Evolutionary conservation across 2,113 vertebrate species (phyloP), one percentile per base, ranked within the genome.

Genomic region (Thymallus thymallus): DNA sequence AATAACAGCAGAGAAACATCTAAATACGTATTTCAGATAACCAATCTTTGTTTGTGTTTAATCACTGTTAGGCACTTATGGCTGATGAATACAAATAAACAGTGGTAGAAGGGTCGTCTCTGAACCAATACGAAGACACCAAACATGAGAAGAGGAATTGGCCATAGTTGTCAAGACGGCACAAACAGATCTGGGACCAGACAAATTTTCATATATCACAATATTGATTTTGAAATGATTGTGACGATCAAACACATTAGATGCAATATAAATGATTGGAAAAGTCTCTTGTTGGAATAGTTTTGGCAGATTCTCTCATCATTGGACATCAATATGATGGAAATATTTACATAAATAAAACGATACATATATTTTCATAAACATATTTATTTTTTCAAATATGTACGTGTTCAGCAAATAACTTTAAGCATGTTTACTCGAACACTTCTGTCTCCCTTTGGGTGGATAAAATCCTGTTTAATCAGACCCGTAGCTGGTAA

Each of bases 61-160:
- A 82, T 80, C 80, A 84, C 74, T 45, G 79, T 86, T 78, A 93
- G 93, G 93, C 93, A 94, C 93, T 94, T 93, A 84, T 78, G 90
- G 91, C 88, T 84, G 84, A 88, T 87, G 77, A 90, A 82, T 82
- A 83, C 35, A 41, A 41, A 41, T 41, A 10, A 41, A 12, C 35
- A 41, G 35, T 9, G 35, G 9, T 41, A 41, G 10, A 41, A 41
- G 35, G 35, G 10, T 2, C 1, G 35, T 41, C 9, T 51, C 46
- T 41, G 9, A 41, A 41, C 9, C 56, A 60, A 60, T 23, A 60
- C n/a, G 4, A 23, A 22, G 2, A 60, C 56, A 60, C 18, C 13
- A 51, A 18, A 18, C 13, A 16, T 41, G 35, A 41, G 48, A 51
- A 51, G 14, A 18, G 48, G 5, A 16, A 41, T 41, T 41, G 35